Base-by-base conservation (phyloP, 2,113 vertebrate species). In the Aspiorhynchus laticeps region DNA sequence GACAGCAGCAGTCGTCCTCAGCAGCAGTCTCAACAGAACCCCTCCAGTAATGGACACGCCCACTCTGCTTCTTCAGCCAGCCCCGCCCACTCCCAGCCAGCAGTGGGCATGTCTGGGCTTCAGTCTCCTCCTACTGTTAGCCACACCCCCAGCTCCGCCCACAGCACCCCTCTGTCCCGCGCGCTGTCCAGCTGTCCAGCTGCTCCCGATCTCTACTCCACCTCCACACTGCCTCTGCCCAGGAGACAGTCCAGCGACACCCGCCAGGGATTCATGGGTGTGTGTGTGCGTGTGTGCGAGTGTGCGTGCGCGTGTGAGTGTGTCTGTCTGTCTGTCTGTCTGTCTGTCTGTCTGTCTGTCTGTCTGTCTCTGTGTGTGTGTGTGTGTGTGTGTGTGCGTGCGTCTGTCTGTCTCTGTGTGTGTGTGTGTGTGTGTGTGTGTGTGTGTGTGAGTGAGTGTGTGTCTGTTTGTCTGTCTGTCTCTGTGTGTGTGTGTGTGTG, bases 151-250 rank as follows among this genome's bases (percentile, higher is more conserved):
- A 81, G 90, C 0, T 75, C 84, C 11, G 85, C 95, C 78, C 95
- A 95, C 88, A 96, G 95, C 19, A 94, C 95, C 56, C 95, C 95
- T 31, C 91, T 96, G 12, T 95, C 94, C 80, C 92, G 95, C 61
- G 92, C 94, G 85, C 93, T 95, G 93, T 95, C 93, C 93, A 33
- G 89, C 88, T 88, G n/a, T 89, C 90, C 1, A 91, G 87, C 51
- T 89, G 67, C 86, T 14, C 43, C 89, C 1, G 95, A 96, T 5
- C 87, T 95, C 85, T 95, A 91, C 8, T 89, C 91, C 19, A 96
- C 95, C 15, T 93, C 95, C 8, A 96, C 96, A 0, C 93, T 96
- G 71, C 71, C 71, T 1, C 21, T 96, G 88, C 96, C 96, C 0
- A 93, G 93, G 87, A 95, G 95, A 89, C 95, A 95, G 5, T 91